phyloP scores from a whole-genome alignment of 2,888 invertebrate species.

The Chrysotoxum bicinctum region DNA sequence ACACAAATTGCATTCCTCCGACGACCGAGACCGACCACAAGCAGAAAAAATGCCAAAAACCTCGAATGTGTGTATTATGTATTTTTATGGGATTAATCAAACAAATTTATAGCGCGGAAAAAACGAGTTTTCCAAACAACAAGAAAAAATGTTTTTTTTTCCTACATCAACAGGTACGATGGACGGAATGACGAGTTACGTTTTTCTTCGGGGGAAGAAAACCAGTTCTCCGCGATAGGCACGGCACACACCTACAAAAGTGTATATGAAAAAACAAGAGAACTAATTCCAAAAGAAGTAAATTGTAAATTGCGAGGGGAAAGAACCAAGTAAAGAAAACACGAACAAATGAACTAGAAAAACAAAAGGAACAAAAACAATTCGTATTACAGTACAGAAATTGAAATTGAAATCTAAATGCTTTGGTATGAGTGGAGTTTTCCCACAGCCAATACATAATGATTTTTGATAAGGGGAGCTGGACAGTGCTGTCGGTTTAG shows the following conservation, averaged over 20 bases:
- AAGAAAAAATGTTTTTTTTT: conserved; percentile 8
- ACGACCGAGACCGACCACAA: neutral
- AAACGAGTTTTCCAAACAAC: conserved; percentile 28
- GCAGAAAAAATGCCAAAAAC: conserved; percentile 8
- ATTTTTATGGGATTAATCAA: conserved; percentile 20
- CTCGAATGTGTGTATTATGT: conserved; percentile 11
- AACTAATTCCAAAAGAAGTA: conserved; percentile 8
- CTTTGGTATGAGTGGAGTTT: neutral
- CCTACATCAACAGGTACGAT: conserved; percentile 14
- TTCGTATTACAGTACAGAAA: neutral
- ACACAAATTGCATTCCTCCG: conserved; percentile 9
- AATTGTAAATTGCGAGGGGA: conserved; percentile 23
- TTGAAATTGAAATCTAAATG: neutral
- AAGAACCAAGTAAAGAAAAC: neutral
- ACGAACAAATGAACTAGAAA: neutral
- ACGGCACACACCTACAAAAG: conserved; percentile 61
- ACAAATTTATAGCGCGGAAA: conserved; percentile 47
- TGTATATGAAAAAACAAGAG: neutral
- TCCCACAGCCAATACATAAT: neutral
- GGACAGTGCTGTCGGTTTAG: too few relatives aligned
- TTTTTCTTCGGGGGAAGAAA: conserved; percentile 47
- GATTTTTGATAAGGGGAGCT: neutral
- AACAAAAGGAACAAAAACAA: conserved; percentile 1
- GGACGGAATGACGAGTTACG: conserved; percentile 15
- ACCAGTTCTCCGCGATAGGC: conserved; percentile 63